phyloP scores from a whole-genome alignment of 2,113 vertebrate genomes.

The Anhinga anhinga region DNA sequence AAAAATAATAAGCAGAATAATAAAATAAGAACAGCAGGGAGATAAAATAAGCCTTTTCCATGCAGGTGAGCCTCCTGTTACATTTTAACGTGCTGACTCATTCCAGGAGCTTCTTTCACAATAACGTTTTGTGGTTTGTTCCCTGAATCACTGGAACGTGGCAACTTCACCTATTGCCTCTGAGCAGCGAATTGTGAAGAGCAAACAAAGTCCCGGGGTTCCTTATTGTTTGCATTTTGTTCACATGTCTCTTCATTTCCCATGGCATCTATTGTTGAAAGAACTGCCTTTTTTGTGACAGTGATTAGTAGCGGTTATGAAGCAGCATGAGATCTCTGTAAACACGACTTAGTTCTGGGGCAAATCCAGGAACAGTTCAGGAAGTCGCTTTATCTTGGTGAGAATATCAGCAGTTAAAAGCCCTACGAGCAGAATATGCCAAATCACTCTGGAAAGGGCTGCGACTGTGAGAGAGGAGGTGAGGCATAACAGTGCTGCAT shows the following conservation, averaged over 20 bases:
- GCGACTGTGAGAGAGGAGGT: not conserved
- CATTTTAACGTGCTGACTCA: not conserved
- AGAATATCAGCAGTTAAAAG: not conserved
- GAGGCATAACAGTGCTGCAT: not conserved
- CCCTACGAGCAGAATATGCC: accelerated
- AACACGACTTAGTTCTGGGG: not conserved
- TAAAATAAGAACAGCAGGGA: not conserved
- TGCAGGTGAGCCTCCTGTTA: not conserved
- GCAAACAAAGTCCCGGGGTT: slow-evolving; percentile 9
- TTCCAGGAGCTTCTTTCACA: slow-evolving; percentile 20
- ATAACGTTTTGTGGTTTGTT: not conserved
- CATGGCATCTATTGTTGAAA: not conserved
- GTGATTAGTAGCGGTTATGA: not conserved
- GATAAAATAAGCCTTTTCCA: not conserved
- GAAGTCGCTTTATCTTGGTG: not conserved
- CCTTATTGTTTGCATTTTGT: slow-evolving; percentile 5
- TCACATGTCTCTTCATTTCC: not conserved
- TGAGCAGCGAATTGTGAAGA: slow-evolving; percentile 44
- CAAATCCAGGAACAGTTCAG: not conserved
- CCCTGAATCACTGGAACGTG: slow-evolving; percentile 29
- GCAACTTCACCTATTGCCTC: slow-evolving; percentile 49
- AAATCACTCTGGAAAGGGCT: not conserved
- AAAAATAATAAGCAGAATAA: not conserved
- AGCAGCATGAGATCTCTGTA: not conserved
- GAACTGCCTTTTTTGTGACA: not conserved